These are phyloP conservation scores for Pseudomyrmex cubaensis DNA, from an alignment of 1,140 invertebrate species.

Conservation along the genomic window DNA sequence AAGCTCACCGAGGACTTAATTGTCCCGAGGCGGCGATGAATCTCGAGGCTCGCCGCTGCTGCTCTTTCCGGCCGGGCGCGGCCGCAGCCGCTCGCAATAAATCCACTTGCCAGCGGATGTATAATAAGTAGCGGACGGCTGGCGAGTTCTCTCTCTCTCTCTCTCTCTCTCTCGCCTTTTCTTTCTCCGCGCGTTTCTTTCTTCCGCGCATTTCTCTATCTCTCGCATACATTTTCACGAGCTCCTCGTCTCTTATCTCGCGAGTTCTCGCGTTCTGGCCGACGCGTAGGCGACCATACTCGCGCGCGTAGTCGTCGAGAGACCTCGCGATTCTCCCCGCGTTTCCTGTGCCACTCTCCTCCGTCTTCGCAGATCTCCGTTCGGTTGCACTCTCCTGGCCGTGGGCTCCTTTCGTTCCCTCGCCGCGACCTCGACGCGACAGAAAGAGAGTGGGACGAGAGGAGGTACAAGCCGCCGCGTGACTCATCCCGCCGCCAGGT, in stretches of 20 bases:
- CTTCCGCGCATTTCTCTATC: constrained; percentile 18
- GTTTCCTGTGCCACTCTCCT: constrained; percentile 66
- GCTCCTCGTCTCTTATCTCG: neutral
- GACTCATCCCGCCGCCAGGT: constrained; percentile 74
- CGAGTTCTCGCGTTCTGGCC: constrained; percentile 22
- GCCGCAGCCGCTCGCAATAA: constrained; percentile 41
- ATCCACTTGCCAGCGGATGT: constrained; percentile 64
- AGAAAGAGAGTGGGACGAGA: constrained; percentile 59
- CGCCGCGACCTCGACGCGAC: constrained; percentile 56
- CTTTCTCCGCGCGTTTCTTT: constrained; percentile 24
- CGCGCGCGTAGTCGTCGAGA: constrained; percentile 55
- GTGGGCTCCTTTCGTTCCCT: constrained; percentile 39
- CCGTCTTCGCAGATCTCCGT: constrained; percentile 10
- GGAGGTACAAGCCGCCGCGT: constrained; percentile 54
- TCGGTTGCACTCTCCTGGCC: constrained; percentile 9
- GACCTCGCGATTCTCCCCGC: constrained; percentile 65
- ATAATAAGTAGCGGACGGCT: constrained; percentile 64
- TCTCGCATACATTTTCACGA: neutral
- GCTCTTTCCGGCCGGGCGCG: constrained; percentile 33
- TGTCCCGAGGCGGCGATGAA: constrained; percentile 42
- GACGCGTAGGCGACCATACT: constrained; percentile 66
- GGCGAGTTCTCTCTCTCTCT: too few species aligned
- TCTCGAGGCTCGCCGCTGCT: constrained; percentile 32
- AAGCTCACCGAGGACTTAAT: constrained; percentile 29
- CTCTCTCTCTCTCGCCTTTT: constrained; percentile 19